Base-by-base conservation (phyloP, 2,113 vertebrate species). In the Mustela nigripes region DNA sequence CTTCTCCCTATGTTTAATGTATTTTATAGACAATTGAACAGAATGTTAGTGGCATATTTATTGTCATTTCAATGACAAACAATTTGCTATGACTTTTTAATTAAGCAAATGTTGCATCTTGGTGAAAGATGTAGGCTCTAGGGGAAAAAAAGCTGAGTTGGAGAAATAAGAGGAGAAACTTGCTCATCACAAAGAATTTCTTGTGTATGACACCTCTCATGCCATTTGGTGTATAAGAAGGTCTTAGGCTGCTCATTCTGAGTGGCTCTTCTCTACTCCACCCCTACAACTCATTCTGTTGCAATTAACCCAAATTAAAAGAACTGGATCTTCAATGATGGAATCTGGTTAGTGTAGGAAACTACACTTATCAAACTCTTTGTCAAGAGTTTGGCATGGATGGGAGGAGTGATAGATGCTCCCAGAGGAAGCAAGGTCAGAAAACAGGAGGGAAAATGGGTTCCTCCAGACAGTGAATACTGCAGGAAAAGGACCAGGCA, bases 51-150 rank as follows among this genome's bases (percentile, higher is more conserved):
- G 87, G 26, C 39, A 69, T 87, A 69, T 79, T 76, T 94, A 83
- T 97, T 96, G 69, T 58, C 18, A 67, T 94, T 95, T 90, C 80
- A 90, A 24, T 69, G 48, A 73, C 67, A 83, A 58, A 73, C 67
- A 83, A 58, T 60, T 96, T 96, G 33, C 36, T 92, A 63, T 95
- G 67, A 88, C 58, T 82, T 97, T 94, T 95, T 69, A 85, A 78
- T 89, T 84, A 92, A 96, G 79, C 4, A 92, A 84, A 74, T 94
- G 24, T 71, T 95, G 33, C 31, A 89, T 94, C 22, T 83, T 97
- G 22, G 11, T 80, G 82, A 87, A 95, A 94, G 24, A 92, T 62
- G 19, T 79, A 76, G 65, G 48, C 28, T 62, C 24, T 73, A 58
- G 50, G 73, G 18, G 11, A 24, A 24, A 36, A 60, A 36, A 67